Conservation (phyloP, 2,797 vertebrate species). For the Microchirus variegatus region DNA sequence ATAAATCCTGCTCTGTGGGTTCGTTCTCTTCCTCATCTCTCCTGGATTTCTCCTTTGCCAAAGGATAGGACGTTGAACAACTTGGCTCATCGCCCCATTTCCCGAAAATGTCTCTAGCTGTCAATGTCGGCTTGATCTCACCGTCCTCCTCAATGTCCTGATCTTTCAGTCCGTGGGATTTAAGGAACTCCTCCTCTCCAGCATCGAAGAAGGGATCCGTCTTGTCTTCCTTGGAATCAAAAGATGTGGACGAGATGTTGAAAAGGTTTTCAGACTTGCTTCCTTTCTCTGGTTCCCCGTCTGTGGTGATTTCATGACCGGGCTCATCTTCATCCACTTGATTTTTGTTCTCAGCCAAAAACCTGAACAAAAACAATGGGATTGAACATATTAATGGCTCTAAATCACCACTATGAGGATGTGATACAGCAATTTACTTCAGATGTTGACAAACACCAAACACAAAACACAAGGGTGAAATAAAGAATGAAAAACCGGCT, state of each 20-base stretch:
- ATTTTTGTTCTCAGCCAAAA: constrained; percentile 91
- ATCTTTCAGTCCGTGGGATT: constrained; percentile 86
- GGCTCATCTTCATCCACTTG: constrained; percentile 77
- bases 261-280: constrained; percentile 85
- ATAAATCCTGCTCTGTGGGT: constrained; percentile 87
- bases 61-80: constrained; percentile 73
- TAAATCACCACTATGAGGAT: no score
- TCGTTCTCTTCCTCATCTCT: constrained; percentile 83
- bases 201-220: constrained; percentile 86
- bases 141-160: constrained; percentile 86
- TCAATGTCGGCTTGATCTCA: constrained; percentile 79
- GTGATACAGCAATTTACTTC: no score
- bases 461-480: no score
- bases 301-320: constrained; percentile 70
- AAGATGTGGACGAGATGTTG: constrained; percentile 76
- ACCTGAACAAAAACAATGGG: constrained; percentile 78
- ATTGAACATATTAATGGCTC: neutral
- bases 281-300: constrained; percentile 86
- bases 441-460: no score
- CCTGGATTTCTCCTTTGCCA: constrained; percentile 86
- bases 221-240: constrained; percentile 86
- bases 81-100: constrained; percentile 92
- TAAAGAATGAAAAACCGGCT: no score
- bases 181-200: constrained; percentile 91
- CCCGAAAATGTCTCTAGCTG: constrained; percentile 87